Percentiles rank a stretch among this genome's conserved stretches.
Evolutionary conservation across 2,888 invertebrate genomes (phyloP).

Genomic region (Schizaphis graminum): DNA sequence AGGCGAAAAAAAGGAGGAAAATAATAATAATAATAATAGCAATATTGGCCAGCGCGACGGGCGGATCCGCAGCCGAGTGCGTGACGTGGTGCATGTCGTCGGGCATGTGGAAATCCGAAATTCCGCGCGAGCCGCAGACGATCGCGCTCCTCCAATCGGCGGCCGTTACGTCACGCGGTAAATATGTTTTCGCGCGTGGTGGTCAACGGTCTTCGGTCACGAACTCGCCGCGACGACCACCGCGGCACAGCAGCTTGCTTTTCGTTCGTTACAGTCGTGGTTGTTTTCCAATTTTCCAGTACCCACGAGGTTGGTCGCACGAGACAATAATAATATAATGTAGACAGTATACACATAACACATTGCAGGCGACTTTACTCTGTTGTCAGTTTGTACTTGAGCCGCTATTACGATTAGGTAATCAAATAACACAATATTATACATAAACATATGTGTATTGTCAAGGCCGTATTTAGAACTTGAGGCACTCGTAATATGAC

Average conservation of each 20-base stretch:
- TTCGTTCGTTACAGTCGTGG: too few species aligned
- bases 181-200: slow-evolving; percentile 29
- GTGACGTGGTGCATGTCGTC: slow-evolving; percentile 28
- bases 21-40: neutral
- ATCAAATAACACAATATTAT: neutral
- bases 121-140: slow-evolving; percentile 21
- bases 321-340: too few species aligned
- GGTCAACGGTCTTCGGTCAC: neutral
- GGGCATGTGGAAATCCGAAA: slow-evolving; percentile 27
- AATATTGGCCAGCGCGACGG: slow-evolving; percentile 7
- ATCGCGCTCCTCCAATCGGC: slow-evolving; percentile 2
- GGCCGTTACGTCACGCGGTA: slow-evolving; percentile 47
- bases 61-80: slow-evolving; percentile 21
- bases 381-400: neutral
- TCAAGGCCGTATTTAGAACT: neutral
- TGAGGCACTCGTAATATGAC: neutral
- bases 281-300: too few species aligned
- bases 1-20: slow-evolving; percentile 39
- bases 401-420: neutral
- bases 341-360: too few species aligned
- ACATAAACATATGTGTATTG: neutral
- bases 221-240: neutral
- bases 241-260: neutral
- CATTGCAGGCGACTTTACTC: neutral
- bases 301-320: too few species aligned